Evolutionary conservation across 2,888 invertebrate genomes (phyloP), one percentile per base, ranked within the genome.

Genomic region (Tachina lurida): DNA sequence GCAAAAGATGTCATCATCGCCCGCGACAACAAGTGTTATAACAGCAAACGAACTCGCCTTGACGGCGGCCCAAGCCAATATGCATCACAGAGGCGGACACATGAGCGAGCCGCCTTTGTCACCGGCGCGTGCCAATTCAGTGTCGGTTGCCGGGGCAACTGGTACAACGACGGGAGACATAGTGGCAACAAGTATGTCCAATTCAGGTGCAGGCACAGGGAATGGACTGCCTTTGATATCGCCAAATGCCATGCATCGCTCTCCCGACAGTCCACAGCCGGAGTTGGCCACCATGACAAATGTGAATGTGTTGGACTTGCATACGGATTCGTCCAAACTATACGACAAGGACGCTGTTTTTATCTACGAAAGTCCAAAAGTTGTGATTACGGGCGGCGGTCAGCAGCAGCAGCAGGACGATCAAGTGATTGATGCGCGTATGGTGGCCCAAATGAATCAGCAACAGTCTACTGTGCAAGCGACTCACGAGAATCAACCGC

Each of bases 251-350:
- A 92, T 93, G 90, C 93, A 93, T 77, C 91, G 91, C 68, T 93
- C 93, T 13, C 95, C 95, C 62, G 95, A 95, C 71, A 93, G 95
- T 93, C 96, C 95, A 89, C 96, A 96, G 89, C 95, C 96, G 87
- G 96, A 97, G 93, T 94, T 97, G 88, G 96, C 97, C 88, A 97
- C 97, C 90, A 97, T 97, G 97, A 97, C 97, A 86, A 97, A 97
- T 80, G 97, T 97, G 88, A 97, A 96, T 90, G 96, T 97, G 52
- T 94, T 96, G 89, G 96, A 97, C 90, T 94, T 95, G 90, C 94
- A 93, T 84, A 92, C 92, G 9, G 91, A 91, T 67, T 90, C 92
- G 12, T 88, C 90, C 5, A 93, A 93, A 86, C 88, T 93, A 5
- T 93, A 93, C 85, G 93, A 93, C 87, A 93, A 93, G 87, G 92